These are phyloP conservation scores for Trichomycterus rosablanca DNA, from an alignment of 2,113 vertebrate genomes.

Conservation along the genomic window DNA sequence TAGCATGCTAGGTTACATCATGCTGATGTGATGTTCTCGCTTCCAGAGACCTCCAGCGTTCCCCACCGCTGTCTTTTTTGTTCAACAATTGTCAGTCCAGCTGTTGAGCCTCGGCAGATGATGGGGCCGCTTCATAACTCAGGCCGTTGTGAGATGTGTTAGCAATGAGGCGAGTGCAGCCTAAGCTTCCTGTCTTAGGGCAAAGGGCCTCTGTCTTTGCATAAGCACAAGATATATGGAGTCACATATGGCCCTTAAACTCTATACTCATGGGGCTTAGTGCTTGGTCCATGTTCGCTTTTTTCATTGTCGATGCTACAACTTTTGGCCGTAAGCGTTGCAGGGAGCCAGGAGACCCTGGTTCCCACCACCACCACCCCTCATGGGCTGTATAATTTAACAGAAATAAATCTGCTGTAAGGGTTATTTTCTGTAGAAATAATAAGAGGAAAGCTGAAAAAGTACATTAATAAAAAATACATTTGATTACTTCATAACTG, in stretches of 20 bases:
- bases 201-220: constrained; percentile 26
- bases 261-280: background rate
- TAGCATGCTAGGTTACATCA: constrained; percentile 2
- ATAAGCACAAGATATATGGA: constrained; percentile 44
- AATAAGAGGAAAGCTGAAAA: too few relatives aligned
- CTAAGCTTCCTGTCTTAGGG: constrained; percentile 40
- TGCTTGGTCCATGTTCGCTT: too few relatives aligned
- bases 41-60: constrained; percentile 18
- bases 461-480: too few relatives aligned
- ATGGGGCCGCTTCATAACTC: constrained; percentile 53
- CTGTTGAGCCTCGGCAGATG: constrained; percentile 52
- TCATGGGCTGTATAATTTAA: too few relatives aligned
- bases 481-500: too few relatives aligned
- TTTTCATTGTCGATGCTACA: too few relatives aligned
- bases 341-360: too few relatives aligned
- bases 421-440: too few relatives aligned
- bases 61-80: constrained; percentile 34
- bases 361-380: too few relatives aligned
- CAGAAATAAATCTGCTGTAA: too few relatives aligned
- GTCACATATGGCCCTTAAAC: constrained; percentile 49
- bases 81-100: constrained; percentile 54
- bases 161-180: constrained; percentile 31
- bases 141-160: constrained; percentile 34
- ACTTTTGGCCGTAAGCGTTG: too few relatives aligned
- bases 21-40: constrained; percentile 15